phyloP scores from a whole-genome alignment of 2,888 invertebrate species.

The Agapostemon virescens region DNA sequence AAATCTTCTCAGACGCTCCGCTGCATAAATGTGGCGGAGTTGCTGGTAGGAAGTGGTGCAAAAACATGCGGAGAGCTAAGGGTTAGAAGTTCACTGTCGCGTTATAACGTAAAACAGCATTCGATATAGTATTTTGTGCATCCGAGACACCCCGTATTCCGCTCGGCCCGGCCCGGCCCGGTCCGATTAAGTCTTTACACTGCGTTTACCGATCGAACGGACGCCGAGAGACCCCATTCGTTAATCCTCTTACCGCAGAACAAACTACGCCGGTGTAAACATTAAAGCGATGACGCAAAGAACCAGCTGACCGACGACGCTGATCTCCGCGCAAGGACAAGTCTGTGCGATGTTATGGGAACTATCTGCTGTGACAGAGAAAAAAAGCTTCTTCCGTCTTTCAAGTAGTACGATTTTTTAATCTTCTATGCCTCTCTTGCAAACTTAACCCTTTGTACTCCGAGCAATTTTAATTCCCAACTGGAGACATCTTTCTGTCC shows the following conservation, averaged over 20 bases:
- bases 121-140: not conserved
- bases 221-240: conserved; percentile 16
- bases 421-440: not conserved
- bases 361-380: not conserved
- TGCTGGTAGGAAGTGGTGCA: no score
- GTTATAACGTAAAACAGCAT: not conserved
- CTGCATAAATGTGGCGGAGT: no score
- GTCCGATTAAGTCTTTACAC: conserved; percentile 44
- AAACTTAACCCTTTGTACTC: no score
- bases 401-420: not conserved
- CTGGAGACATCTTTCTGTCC: no score
- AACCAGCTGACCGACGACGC: conserved; percentile 21
- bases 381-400: not conserved
- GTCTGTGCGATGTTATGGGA: not conserved
- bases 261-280: conserved; percentile 38
- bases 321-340: conserved; percentile 11
- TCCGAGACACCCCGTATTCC: not conserved
- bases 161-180: not conserved
- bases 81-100: not conserved
- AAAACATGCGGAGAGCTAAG: no score
- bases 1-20: no score
- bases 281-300: conserved; percentile 43
- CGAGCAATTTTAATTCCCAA: no score
- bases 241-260: conserved; percentile 46
- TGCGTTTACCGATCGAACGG: conserved; percentile 29